Conservation (phyloP, 2,888 invertebrate species). For the Drosophila paucipuncta region DNA sequence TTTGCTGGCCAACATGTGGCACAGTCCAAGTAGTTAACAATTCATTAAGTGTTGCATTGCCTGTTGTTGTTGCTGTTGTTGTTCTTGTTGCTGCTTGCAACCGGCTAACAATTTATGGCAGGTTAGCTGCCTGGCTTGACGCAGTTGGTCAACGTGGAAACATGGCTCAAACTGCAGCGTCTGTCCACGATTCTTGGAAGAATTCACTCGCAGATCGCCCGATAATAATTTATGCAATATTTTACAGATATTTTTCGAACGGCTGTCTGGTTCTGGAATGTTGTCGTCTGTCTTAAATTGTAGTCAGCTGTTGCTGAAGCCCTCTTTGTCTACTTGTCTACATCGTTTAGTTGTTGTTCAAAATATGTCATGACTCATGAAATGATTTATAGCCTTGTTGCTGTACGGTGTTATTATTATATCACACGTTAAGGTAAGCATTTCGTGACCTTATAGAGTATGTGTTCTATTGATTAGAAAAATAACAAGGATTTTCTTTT, state of each 20-base stretch:
- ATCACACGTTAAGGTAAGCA: neutral
- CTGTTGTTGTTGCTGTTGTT: slow-evolving; percentile 43
- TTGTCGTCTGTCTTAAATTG: slow-evolving; percentile 51
- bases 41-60: slow-evolving; percentile 78
- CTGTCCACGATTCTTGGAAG: slow-evolving; percentile 69
- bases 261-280: slow-evolving; percentile 36
- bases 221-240: slow-evolving; percentile 64
- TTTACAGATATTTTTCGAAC: slow-evolving; percentile 18
- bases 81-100: slow-evolving; percentile 40
- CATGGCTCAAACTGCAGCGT: slow-evolving; percentile 22
- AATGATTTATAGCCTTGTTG: neutral
- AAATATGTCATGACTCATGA: slow-evolving; percentile 25
- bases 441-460: neutral
- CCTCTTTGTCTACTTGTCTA: slow-evolving; percentile 26
- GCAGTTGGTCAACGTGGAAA: slow-evolving; percentile 52
- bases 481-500: neutral
- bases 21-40: slow-evolving; percentile 77
- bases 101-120: slow-evolving; percentile 73
- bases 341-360: slow-evolving; percentile 3
- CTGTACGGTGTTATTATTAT: neutral
- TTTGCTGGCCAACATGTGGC: slow-evolving; percentile 58
- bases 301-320: slow-evolving; percentile 19
- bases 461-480: neutral
- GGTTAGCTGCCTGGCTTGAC: slow-evolving; percentile 47
- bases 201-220: slow-evolving; percentile 52